Base-by-base conservation (phyloP, 2,888 invertebrate genomes). In the Creontiades dilutus region DNA sequence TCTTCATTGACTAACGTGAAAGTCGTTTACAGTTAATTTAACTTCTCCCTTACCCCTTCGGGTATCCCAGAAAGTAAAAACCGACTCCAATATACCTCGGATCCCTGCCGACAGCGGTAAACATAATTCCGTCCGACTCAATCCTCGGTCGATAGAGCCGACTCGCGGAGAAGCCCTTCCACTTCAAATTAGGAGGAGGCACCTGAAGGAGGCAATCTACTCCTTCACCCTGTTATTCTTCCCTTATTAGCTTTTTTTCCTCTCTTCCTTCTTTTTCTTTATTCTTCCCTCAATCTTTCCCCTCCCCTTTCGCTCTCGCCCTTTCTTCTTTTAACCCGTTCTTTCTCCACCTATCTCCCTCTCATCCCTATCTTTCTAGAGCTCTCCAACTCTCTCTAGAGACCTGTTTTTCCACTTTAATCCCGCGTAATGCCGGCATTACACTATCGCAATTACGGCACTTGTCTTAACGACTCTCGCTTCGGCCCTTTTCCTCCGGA, bases 341-440 rank as follows among this genome's bases (percentile, higher is more conserved):
- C 80, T 80, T 13, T 80, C 46, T 28, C 52, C 52, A 2, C 16
- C 52, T 52, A 52, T 52, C 52, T 52, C 52, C n/a, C n/a, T 52
- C 52, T 16, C 13, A 3, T 52, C 11, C 52, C 52, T 52, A 37
- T 37, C 37, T 37, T 7, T 37, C 37, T 52, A 13, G 16, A 52
- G 16, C 52, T 52, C 82, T 78, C 78, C 46, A 78, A 28, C 76
- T 68, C 52, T 68, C 68, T 23, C 68, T 68, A 19, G 23, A 68
- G 68, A 19, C 68, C 68, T 68, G 68, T 23, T 68, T 68, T 68
- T 68, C 68, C 82, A 82, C 82, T 82, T 23, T 82, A 82, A 82
- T 82, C 82, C 82, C 82, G 47, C 82, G 82, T 82, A 82, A 82
- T 82, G 13, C 82, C 82, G 82, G 82, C 48, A 82, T 82, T 82